Percentiles rank a stretch among this genome's conserved stretches.
phyloP scores from a whole-genome alignment of 2,888 invertebrate genomes.

The Drosophila trichaetosa region DNA sequence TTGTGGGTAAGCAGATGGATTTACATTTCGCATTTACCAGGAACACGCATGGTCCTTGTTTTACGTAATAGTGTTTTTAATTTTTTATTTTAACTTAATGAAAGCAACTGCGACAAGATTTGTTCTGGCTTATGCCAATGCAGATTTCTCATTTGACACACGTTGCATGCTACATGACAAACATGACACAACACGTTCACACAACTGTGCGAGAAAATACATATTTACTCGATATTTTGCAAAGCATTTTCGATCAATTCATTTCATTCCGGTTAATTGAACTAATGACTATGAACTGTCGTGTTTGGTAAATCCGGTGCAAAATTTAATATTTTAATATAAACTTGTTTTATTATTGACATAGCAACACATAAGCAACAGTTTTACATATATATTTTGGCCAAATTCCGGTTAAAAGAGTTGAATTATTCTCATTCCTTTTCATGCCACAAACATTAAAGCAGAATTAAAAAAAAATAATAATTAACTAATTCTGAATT shows the following conservation, averaged over 20 bases:
- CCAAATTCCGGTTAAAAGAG: not conserved
- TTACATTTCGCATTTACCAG: not conserved
- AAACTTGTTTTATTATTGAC: not conserved
- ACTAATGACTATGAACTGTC: not conserved
- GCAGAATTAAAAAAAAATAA: not conserved
- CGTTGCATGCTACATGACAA: slow-evolving; percentile 14
- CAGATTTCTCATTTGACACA: slow-evolving; percentile 19
- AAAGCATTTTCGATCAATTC: not conserved
- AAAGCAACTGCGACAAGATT: not conserved
- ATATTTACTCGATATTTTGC: not conserved
- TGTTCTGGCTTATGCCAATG: slow-evolving; percentile 22
- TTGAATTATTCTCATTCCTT: not conserved
- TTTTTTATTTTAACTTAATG: too few species aligned
- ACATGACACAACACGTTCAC: not conserved
- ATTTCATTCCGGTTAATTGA: not conserved
- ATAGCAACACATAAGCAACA: not conserved
- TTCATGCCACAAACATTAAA: not conserved
- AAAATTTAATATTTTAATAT: too few species aligned
- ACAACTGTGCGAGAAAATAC: not conserved
- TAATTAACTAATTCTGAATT: not conserved
- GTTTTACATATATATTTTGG: too few species aligned
- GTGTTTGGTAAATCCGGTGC: not conserved
- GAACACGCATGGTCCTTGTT: not conserved
- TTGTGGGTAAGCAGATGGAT: slow-evolving; percentile 2
- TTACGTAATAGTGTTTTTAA: not conserved